Conservation (phyloP, 2,113 vertebrate species). For the Pelvicachromis taeniatus region DNA sequence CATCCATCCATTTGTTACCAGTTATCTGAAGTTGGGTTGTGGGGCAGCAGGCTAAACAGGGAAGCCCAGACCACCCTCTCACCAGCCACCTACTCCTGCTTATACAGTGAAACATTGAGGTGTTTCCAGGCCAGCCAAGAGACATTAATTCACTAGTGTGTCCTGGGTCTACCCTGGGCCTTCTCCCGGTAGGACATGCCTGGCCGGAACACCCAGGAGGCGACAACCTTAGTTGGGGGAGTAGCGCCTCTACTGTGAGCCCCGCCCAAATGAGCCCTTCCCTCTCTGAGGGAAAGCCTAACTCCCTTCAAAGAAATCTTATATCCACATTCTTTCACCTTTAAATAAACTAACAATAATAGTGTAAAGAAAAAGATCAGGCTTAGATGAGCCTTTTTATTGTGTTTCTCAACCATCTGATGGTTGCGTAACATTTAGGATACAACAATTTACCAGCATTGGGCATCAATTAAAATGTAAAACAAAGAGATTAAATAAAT, state of each 20-base stretch:
- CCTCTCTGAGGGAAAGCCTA: not conserved
- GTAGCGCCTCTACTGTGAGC: not conserved
- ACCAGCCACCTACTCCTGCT: rapidly evolving
- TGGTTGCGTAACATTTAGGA: too few relatives aligned
- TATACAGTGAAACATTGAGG: not conserved
- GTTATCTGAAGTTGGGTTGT: not conserved
- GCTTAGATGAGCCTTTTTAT: too few relatives aligned
- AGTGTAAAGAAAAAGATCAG: not conserved
- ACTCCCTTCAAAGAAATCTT: not conserved
- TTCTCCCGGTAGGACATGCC: too few relatives aligned
- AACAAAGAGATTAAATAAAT: too few relatives aligned
- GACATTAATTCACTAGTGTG: not conserved
- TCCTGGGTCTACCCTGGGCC: too few relatives aligned
- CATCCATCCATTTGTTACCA: not conserved
- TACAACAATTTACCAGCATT: too few relatives aligned
- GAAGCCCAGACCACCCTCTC: too few relatives aligned
- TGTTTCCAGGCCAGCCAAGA: not conserved
- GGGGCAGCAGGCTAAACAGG: not conserved
- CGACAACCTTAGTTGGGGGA: not conserved
- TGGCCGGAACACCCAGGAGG: not conserved
- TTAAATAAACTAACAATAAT: not conserved
- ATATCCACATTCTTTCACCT: not conserved
- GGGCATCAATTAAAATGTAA: too few relatives aligned
- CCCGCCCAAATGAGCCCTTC: too few relatives aligned
- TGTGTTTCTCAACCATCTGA: too few relatives aligned